Evolutionary conservation across 2,888 invertebrate species (phyloP).

Genomic region (Aleiodes leptofemur): DNA sequence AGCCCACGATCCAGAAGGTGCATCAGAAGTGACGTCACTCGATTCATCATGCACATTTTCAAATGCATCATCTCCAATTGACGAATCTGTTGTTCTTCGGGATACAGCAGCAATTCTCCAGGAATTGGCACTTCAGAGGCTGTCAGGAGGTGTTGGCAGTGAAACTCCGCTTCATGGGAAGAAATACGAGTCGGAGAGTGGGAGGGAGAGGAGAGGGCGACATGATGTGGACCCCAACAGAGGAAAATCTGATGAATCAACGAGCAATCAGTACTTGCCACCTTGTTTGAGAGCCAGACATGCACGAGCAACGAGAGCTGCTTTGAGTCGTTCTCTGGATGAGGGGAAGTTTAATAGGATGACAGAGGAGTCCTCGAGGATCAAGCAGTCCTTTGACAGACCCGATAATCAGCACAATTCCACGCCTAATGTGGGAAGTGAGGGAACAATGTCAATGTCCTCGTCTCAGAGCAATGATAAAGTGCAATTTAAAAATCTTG

Average conservation of each 20-base stretch:
- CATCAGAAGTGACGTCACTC: slow-evolving; percentile 65
- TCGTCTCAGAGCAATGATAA: slow-evolving; percentile 62
- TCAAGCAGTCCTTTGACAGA: slow-evolving; percentile 69
- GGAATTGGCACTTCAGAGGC: slow-evolving; percentile 70
- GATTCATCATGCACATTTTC: slow-evolving; percentile 66
- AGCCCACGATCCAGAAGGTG: slow-evolving; percentile 70
- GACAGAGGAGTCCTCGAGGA: slow-evolving; percentile 67
- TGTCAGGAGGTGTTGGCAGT: slow-evolving; percentile 68
- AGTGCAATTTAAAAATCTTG: slow-evolving; percentile 66
- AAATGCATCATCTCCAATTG: slow-evolving; percentile 65
- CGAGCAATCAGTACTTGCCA: slow-evolving; percentile 73
- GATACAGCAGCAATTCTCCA: slow-evolving; percentile 72
- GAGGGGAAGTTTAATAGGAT: slow-evolving; percentile 73
- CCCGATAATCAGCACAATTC: slow-evolving; percentile 66
- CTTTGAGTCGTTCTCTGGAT: slow-evolving; percentile 71
- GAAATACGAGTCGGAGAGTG: slow-evolving; percentile 73
- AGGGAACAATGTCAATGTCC: slow-evolving; percentile 56
- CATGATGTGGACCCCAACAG: slow-evolving; percentile 72
- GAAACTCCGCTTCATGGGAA: slow-evolving; percentile 59
- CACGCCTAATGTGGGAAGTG: slow-evolving; percentile 69
- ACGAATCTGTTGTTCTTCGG: slow-evolving; percentile 67
- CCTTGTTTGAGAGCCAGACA: slow-evolving; percentile 79
- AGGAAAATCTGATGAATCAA: slow-evolving; percentile 67
- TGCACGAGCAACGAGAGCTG: slow-evolving; percentile 69
- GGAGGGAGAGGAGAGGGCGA: slow-evolving; percentile 74